Evolutionary conservation across 2,113 vertebrate species (phyloP).

Genomic region (Calonectris borealis): DNA sequence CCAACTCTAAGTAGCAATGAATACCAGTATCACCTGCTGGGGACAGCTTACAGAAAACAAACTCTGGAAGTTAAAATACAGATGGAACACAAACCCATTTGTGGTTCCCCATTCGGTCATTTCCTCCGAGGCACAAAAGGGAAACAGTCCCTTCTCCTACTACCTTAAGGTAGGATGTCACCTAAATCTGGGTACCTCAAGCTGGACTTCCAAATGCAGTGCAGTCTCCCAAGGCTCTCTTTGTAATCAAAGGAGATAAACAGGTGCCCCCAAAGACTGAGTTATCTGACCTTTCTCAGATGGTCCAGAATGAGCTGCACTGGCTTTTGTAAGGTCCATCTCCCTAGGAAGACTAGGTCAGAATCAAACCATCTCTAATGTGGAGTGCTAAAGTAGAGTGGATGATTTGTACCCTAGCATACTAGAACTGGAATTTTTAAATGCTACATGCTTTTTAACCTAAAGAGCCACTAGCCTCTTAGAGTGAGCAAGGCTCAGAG

Average conservation of each 20-base stretch:
- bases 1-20: background rate
- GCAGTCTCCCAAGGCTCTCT: background rate
- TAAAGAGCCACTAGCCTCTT: background rate
- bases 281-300: background rate
- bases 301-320: background rate
- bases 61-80: background rate
- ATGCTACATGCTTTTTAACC: background rate
- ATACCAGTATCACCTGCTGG: background rate
- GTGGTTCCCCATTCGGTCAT: background rate
- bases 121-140: background rate
- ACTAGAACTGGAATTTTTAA: background rate
- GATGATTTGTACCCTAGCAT: background rate
- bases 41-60: background rate
- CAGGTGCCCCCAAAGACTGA: background rate
- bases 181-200: background rate
- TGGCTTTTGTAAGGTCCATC: background rate
- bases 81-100: background rate
- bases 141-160: fast-evolving
- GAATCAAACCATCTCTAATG: background rate
- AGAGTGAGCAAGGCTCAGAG: background rate
- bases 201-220: background rate
- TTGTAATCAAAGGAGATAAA: background rate
- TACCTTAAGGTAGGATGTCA: background rate
- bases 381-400: background rate
- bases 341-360: background rate